Conservation (phyloP, 2,888 invertebrate genomes). For the Drosophila pseudotalamancana region DNA sequence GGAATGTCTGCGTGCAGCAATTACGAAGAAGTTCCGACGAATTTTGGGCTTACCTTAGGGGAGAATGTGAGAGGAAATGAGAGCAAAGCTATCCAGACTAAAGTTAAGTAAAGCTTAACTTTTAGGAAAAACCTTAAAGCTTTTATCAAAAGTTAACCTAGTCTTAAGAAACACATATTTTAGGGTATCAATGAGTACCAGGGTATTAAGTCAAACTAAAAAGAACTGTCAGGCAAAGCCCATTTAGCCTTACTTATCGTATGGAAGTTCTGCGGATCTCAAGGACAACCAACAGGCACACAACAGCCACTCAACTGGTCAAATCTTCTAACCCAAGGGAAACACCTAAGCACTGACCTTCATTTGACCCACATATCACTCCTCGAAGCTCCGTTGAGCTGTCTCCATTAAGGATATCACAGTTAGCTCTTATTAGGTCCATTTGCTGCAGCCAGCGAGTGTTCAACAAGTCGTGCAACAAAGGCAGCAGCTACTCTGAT, state of each 20-base stretch:
- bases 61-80: neutral
- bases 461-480: slow-evolving; percentile 50
- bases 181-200: no score
- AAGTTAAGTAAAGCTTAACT: neutral
- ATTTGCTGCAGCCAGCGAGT: slow-evolving; percentile 25
- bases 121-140: neutral
- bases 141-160: no score
- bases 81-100: neutral
- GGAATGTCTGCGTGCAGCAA: slow-evolving; percentile 4
- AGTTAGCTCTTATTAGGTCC: slow-evolving; percentile 24
- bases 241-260: no score
- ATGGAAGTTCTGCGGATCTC: neutral
- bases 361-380: neutral
- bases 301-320: neutral
- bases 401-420: neutral
- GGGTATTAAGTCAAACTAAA: no score
- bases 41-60: neutral
- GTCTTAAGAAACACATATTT: no score
- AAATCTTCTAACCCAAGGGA: neutral
- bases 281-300: no score
- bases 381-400: neutral
- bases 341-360: neutral
- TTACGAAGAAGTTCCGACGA: neutral
- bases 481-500: slow-evolving; percentile 17
- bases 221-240: no score